Conservation (phyloP, 2,797 vertebrate species). For the Melanotaenia nigrans region DNA sequence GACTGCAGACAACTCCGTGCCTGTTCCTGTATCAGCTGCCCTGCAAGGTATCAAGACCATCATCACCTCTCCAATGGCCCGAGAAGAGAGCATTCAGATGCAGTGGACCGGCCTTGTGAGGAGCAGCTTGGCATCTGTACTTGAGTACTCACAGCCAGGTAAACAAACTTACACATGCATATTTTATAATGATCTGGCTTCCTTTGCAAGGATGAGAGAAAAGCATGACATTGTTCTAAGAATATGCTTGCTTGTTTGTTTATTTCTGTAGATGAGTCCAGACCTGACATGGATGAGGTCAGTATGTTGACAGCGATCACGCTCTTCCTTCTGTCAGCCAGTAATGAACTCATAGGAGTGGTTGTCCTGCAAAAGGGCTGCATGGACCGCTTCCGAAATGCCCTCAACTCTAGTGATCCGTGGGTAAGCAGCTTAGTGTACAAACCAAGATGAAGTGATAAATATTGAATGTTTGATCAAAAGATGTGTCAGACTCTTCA, state of each 20-base stretch:
- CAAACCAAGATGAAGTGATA: neutral
- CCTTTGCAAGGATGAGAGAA: neutral
- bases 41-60: slow-evolving; percentile 96
- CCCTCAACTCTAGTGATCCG: slow-evolving; percentile 92
- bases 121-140: slow-evolving; percentile 93
- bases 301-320: slow-evolving; percentile 95
- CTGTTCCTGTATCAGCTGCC: slow-evolving; percentile 89
- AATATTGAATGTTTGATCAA: neutral
- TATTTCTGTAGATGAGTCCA: slow-evolving; percentile 84
- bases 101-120: slow-evolving; percentile 94
- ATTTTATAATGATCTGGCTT: neutral
- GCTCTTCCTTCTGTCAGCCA: slow-evolving; percentile 94
- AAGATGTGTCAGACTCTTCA: neutral
- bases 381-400: slow-evolving; percentile 91
- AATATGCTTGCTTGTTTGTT: neutral
- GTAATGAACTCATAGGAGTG: slow-evolving; percentile 91
- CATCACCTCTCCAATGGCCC: slow-evolving; percentile 90
- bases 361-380: slow-evolving; percentile 93
- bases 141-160: slow-evolving; percentile 95
- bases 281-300: slow-evolving; percentile 90
- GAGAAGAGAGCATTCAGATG: slow-evolving; percentile 86
- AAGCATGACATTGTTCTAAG: neutral
- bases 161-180: slow-evolving; percentile 4
- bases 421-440: slow-evolving; percentile 80
- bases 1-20: slow-evolving; percentile 86